Evolutionary conservation across 2,797 vertebrate genomes (phyloP), one percentile per base, ranked within the genome.

Genomic region (Muscicapa comitata): DNA sequence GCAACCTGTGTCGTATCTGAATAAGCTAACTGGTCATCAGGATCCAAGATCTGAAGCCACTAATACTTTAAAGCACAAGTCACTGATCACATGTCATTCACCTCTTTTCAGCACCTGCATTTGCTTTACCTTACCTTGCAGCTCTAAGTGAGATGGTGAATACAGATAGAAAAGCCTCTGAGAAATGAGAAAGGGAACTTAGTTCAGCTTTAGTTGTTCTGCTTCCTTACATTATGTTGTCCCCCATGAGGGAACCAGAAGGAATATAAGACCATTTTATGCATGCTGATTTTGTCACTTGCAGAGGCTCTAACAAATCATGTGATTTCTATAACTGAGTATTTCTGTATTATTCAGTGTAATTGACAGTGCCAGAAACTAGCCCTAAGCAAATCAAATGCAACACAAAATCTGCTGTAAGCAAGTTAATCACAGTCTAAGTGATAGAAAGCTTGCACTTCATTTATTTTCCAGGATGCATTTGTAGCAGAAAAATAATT

Each of bases 381-480:
- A 94, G 88, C 94, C 90, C 65, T 83, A 70, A 95, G 94, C 92
- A 85, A 92, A 91, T 87, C 50, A 95, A 97, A 93, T 71, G 72
- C 77, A 93, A 85, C 75, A 85, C 68, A 77, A 95, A 92, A 94
- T 92, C 85, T 83, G 50, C 90, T 93, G 77, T 94, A 93, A 92
- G 84, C 88, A 88, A 95, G 94, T 95, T 94, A 96, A 94, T 94
- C 93, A 92, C 73, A 88, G 86, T 92, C 66, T 92, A 96, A 95
- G 62, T 94, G 89, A 95, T 95, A 94, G 93, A 90, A 94, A 91
- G 90, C 70, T 88, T 91, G 50, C 37, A 81, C 65, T 92, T 94
- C 58, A 67, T 94, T 88, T 97, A 63, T 93, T 95, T 93, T 90
- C 45, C 48, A 77, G 50, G 65, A 94, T 94, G 71, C 19, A 77